Conservation (phyloP, 2,888 invertebrate species). For the Punctoribates punctum region DNA sequence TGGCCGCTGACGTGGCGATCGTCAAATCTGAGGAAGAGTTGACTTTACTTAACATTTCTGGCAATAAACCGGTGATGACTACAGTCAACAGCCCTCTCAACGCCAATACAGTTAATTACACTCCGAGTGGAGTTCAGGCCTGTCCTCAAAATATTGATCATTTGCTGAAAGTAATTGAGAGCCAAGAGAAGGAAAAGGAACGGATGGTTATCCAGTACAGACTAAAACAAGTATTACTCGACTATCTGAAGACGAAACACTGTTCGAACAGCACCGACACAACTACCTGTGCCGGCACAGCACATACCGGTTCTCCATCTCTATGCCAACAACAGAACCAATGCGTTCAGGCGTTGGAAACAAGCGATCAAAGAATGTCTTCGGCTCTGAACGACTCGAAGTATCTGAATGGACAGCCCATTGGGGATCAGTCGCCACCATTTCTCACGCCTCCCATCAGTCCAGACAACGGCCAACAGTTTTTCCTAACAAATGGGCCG, state of each 20-base stretch:
- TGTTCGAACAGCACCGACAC: not conserved
- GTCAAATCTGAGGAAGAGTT: not conserved
- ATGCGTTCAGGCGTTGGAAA: not conserved
- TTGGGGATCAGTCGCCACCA: not conserved
- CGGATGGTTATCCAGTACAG: not conserved
- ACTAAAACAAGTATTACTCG: slow-evolving; percentile 8
- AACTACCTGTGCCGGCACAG: not conserved
- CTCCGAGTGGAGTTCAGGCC: no score
- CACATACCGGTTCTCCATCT: not conserved
- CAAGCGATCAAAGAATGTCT: not conserved
- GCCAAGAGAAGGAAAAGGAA: slow-evolving; percentile 16
- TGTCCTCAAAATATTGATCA: not conserved
- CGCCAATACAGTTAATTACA: not conserved
- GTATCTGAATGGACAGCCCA: not conserved
- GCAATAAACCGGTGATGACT: not conserved
- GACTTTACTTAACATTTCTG: not conserved
- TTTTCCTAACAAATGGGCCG: not conserved
- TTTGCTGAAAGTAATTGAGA: slow-evolving; percentile 3
- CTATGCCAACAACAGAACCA: not conserved
- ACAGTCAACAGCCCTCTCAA: not conserved
- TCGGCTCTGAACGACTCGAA: not conserved
- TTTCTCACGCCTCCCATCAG: not conserved
- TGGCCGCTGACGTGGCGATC: not conserved
- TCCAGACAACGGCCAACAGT: not conserved
- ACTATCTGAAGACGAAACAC: slow-evolving; percentile 16